Conservation (phyloP, 2,797 vertebrate genomes). For the Lophotriccus pileatus region DNA sequence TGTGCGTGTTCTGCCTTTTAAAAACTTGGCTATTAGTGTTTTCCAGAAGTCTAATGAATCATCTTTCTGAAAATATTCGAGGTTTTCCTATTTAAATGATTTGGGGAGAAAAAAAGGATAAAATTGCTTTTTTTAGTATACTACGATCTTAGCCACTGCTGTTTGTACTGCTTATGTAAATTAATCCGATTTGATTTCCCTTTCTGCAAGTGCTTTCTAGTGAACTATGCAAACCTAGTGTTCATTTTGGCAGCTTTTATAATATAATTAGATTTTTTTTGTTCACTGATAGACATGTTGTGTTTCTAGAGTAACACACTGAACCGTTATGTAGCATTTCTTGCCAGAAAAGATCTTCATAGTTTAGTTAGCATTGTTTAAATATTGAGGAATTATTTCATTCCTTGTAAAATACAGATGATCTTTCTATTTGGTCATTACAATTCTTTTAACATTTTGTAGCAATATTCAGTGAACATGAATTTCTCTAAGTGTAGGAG, state of each 20-base stretch:
- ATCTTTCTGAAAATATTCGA: constrained; percentile 18
- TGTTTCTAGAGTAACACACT: background rate
- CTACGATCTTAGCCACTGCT: background rate
- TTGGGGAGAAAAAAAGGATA: background rate
- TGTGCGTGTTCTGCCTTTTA: background rate
- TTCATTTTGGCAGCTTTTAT: background rate
- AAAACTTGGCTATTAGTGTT: background rate
- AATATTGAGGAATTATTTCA: background rate
- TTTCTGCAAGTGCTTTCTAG: background rate
- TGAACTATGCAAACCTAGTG: background rate
- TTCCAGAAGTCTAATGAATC: background rate
- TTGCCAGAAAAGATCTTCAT: background rate
- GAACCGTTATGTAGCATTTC: background rate
- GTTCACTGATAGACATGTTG: background rate
- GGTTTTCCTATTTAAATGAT: background rate
- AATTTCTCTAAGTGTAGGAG: background rate
- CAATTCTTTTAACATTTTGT: background rate
- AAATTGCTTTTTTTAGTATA: background rate
- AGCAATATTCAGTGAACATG: background rate
- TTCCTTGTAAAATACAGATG: background rate
- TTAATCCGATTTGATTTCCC: background rate
- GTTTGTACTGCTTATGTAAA: background rate
- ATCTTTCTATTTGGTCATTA: background rate
- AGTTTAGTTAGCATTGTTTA: background rate
- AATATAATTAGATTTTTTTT: background rate